phyloP scores from a whole-genome alignment of 2,888 invertebrate species.

The Empis stercorea region DNA sequence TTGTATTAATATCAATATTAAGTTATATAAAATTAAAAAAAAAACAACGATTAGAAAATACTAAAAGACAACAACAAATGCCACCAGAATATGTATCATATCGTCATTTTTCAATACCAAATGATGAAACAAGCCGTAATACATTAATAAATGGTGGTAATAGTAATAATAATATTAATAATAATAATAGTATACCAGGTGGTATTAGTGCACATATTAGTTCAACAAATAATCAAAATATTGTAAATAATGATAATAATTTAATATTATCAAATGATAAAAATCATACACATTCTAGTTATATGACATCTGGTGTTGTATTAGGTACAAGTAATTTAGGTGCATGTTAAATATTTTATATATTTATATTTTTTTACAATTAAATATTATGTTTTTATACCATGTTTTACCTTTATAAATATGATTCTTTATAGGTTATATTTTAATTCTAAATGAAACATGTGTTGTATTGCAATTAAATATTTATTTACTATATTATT shows the following conservation, averaged over 20 bases:
- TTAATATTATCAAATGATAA: conserved; percentile 14
- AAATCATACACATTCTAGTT: conserved; percentile 25
- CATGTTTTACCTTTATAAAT: no score
- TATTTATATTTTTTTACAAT: no score
- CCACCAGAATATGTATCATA: conserved; percentile 74
- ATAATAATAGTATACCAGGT: conserved; percentile 33
- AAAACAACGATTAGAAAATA: conserved; percentile 58
- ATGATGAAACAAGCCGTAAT: conserved; percentile 40
- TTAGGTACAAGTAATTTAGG: conserved; percentile 33
- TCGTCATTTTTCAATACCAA: conserved; percentile 56
- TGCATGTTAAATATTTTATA: conserved; percentile 28
- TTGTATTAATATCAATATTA: conserved; percentile 69
- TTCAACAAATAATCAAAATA: conserved; percentile 20
- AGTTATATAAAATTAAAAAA: conserved; percentile 77
- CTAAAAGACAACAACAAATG: conserved; percentile 55
- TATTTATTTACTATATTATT: no score
- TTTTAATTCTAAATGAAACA: no score
- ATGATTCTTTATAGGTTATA: no score
- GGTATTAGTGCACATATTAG: conserved; percentile 34
- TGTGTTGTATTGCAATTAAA: no score
- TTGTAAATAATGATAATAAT: conserved; percentile 8
- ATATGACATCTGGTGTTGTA: conserved; percentile 33
- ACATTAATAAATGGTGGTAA: conserved; percentile 18
- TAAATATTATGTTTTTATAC: no score
- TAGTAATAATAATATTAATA: no score